These are phyloP conservation scores for Oceanodroma leucorhoa DNA, from an alignment of 2,797 vertebrate genomes.

Conservation along the genomic window DNA sequence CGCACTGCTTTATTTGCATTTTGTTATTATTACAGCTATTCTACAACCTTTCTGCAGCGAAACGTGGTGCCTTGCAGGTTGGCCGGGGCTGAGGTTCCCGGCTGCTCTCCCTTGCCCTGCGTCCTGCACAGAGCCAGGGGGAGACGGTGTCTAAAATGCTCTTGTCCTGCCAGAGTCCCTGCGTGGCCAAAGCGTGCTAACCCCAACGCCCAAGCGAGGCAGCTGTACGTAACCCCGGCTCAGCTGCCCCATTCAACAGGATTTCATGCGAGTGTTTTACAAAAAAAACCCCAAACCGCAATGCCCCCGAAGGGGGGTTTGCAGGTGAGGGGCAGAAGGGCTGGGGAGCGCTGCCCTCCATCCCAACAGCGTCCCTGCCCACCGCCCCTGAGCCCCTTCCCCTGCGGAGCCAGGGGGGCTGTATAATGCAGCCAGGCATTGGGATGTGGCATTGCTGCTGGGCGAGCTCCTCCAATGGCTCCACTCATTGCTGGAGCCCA, in stretches of 20 bases:
- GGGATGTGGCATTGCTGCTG: not conserved
- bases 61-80: accelerated
- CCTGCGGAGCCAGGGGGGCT: accelerated
- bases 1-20: accelerated
- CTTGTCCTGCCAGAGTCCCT: not conserved
- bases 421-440: not conserved
- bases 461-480: not conserved
- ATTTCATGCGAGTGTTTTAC: accelerated
- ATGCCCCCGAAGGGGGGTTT: accelerated
- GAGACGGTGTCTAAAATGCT: accelerated
- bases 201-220: accelerated
- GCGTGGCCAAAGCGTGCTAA: accelerated
- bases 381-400: accelerated
- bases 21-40: accelerated
- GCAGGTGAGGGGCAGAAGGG: not conserved
- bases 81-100: accelerated
- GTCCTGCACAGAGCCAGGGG: not conserved
- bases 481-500: not conserved
- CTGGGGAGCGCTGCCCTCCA: not conserved
- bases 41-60: not conserved
- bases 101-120: not conserved
- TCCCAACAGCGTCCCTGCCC: not conserved
- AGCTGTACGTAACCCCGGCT: accelerated
- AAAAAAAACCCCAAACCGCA: accelerated
- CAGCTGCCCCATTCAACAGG: not conserved